Evolutionary conservation across 1,140 invertebrate species (phyloP), one percentile per base, ranked within the genome.

Genomic region (Globodera ellingtonae): DNA sequence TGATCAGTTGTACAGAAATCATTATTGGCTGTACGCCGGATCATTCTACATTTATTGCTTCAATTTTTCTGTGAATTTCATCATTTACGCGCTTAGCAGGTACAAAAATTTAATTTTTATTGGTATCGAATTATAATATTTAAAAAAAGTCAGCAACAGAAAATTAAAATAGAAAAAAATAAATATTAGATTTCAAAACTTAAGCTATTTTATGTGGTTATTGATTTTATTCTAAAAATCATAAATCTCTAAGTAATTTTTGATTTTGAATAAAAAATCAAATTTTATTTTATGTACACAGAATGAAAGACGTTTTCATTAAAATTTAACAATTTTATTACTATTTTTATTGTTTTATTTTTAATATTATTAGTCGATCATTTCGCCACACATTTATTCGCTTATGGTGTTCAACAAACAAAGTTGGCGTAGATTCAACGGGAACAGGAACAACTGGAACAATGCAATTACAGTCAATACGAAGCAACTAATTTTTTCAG

Each of bases 41-140:
- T 70, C 35, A 44, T 47, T 70, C 10, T 70, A 70, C 67, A 70
- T 70, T 47, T 70, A 70, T 47, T 70, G 67, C 35, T 47, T 70
- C 67, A 70, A 70, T 18, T 70, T 70, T 47, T 35, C 67, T 13
- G 18, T 70, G 6, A 70, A 70, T 47, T 70, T 35, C 35, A 70
- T 70, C 67, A 70, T 70, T 47, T 70, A 70, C 24, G 67, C 67
- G 24, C 67, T 70, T 44, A 47, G 35, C 10, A 70, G 67, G 67
- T 70, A 10, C 59, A 65, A 65, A 0, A 35, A 35, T 35, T 35
- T 35, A 35, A 35, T 35, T 35, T 35, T 35, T 35, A 35, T 35
- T 35, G 3, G 3, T 35, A 35, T 35, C 1, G 35, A 35, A 35
- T 3, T 35, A 35, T 35, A 35, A 35, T 35, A 35, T 0, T 2